Conservation (phyloP, 2,888 invertebrate genomes). For the Tetheella fluctuosa region DNA sequence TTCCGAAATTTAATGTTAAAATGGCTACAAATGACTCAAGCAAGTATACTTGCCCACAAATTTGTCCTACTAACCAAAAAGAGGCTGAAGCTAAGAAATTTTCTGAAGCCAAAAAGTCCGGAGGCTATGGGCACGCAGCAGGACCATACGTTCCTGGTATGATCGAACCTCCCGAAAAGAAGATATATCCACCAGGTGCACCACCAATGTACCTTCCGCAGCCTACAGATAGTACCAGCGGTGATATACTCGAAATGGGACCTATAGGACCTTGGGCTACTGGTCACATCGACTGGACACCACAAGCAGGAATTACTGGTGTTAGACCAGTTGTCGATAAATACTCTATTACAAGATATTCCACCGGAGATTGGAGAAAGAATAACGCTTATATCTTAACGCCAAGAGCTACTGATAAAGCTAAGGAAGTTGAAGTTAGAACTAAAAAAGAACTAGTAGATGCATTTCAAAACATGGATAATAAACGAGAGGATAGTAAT, state of each 20-base stretch:
- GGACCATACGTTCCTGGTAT: slow-evolving; percentile 64
- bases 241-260: slow-evolving; percentile 72
- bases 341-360: slow-evolving; percentile 90
- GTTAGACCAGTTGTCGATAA: slow-evolving; percentile 90
- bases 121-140: slow-evolving; percentile 37
- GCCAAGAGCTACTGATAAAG: slow-evolving; percentile 63
- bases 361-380: slow-evolving; percentile 89
- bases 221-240: slow-evolving; percentile 70
- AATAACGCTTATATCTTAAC: slow-evolving; percentile 81
- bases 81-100: slow-evolving; percentile 19
- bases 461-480: slow-evolving; percentile 83
- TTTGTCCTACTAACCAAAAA: slow-evolving; percentile 50
- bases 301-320: slow-evolving; percentile 88
- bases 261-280: slow-evolving; percentile 89
- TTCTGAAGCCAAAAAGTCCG: slow-evolving; percentile 39
- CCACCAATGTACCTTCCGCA: slow-evolving; percentile 75
- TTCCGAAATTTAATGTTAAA: slow-evolving; percentile 48
- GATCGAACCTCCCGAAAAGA: slow-evolving; percentile 60
- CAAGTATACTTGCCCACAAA: slow-evolving; percentile 58
- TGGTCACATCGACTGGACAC: slow-evolving; percentile 90
- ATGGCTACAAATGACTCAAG: slow-evolving; percentile 42
- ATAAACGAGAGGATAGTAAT: slow-evolving; percentile 77
- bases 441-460: slow-evolving; percentile 66
- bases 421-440: slow-evolving; percentile 41
- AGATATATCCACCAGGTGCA: slow-evolving; percentile 59